Percentiles rank a stretch among this genome's conserved stretches.
These are phyloP conservation scores for Pristionchus arcanus DNA, from an alignment of 2,888 invertebrate genomes.

Conservation along the genomic window DNA sequence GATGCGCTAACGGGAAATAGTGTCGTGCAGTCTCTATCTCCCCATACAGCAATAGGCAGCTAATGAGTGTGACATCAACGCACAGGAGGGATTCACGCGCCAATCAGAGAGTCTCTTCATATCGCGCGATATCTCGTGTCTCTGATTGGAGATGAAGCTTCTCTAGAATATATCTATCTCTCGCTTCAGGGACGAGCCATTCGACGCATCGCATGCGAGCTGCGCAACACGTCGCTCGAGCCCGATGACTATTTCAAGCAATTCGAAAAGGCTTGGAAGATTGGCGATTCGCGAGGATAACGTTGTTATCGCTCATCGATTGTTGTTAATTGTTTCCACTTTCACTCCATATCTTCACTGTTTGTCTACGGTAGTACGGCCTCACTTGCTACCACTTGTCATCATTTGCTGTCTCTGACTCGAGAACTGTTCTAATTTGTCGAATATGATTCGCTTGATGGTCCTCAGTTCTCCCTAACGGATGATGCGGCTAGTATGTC, in stretches of 20 bases:
- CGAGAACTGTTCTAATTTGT: no score
- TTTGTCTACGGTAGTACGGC: no score
- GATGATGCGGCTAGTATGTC: no score
- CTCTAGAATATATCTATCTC: neutral
- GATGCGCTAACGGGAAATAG: neutral
- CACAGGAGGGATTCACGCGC: no score
- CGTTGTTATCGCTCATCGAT: neutral
- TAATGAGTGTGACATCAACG: slow-evolving; percentile 5
- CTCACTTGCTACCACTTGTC: no score
- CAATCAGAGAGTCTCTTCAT: neutral
- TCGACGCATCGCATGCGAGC: slow-evolving; percentile 3
- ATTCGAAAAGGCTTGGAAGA: slow-evolving; percentile 24
- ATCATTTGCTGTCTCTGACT: no score
- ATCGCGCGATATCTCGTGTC: no score
- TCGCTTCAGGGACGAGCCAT: neutral
- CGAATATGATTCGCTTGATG: no score
- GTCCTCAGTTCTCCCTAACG: no score
- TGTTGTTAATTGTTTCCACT: no score
- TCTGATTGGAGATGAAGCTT: no score
- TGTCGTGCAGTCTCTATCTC: neutral
- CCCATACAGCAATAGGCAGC: neutral
- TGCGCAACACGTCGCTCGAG: neutral
- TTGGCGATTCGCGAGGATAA: neutral
- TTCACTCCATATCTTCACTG: no score
- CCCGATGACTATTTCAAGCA: slow-evolving; percentile 35